Conservation (phyloP, 2,888 invertebrate species). For the Ligdia adustata region DNA sequence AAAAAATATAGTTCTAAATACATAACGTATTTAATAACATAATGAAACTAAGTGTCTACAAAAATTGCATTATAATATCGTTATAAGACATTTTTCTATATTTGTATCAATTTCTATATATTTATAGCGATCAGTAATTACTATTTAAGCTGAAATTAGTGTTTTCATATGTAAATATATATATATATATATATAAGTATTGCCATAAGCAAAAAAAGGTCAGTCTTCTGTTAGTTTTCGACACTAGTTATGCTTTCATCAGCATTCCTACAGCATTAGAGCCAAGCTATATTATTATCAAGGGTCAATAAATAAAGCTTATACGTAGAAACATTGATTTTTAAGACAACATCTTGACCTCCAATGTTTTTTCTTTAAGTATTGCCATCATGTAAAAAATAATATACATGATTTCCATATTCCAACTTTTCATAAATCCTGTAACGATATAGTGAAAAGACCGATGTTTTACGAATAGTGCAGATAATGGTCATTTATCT, state of each 20-base stretch:
- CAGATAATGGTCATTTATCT: slow-evolving; percentile 34
- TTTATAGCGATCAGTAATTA: slow-evolving; percentile 11
- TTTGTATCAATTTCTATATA: slow-evolving; percentile 20
- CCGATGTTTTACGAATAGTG: slow-evolving; percentile 21
- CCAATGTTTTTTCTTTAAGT: slow-evolving; percentile 26
- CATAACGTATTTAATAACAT: no score
- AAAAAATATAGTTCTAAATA: no score
- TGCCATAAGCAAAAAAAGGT: slow-evolving; percentile 24
- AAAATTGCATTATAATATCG: slow-evolving; percentile 5
- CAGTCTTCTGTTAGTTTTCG: slow-evolving; percentile 43
- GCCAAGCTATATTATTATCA: slow-evolving; percentile 45
- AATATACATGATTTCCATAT: slow-evolving; percentile 25
- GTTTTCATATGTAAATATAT: slow-evolving; percentile 28
- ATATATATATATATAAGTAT: neutral
- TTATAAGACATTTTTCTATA: slow-evolving; percentile 24
- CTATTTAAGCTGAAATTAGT: slow-evolving; percentile 22
- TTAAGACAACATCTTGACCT: slow-evolving; percentile 11
- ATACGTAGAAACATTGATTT: slow-evolving; percentile 40
- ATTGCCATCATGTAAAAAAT: no score
- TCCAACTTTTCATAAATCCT: slow-evolving; percentile 17
- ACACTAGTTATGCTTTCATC: slow-evolving; percentile 50
- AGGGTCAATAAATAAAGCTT: slow-evolving; percentile 40
- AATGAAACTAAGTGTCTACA: neutral
- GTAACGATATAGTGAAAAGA: neutral
- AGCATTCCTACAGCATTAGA: slow-evolving; percentile 65